Base-by-base conservation (phyloP, 2,113 vertebrate species). In the Chaetodon trifascialis region DNA sequence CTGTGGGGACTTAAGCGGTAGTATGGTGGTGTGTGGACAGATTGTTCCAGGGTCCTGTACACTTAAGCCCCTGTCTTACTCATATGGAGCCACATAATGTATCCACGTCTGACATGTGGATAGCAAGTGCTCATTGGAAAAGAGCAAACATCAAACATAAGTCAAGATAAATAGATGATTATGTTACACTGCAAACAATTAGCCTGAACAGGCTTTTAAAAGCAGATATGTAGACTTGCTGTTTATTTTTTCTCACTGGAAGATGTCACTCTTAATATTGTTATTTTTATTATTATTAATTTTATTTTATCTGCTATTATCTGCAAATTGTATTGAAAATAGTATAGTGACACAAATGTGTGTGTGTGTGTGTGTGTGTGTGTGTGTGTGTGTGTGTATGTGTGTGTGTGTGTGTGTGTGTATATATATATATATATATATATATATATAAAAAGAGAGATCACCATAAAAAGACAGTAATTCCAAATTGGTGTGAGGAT, bases 41-140 rank as follows among this genome's bases (percentile, higher is more conserved):
- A 89, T 80, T 83, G 71, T 90, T 88, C 80, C 63, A 86, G 84
- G 76, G 82, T 84, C 87, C n/a, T 64, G 59, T 80, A 63, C 76
- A 84, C 79, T 91, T 83, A 86, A 91, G 51, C 73, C 73, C 68
- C 59, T 80, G 59, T 74, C 75, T 84, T 78, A 79, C 83, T 87
- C 65, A 54, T 76, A 70, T 58, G 44, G 44, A 73, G 60, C 72
- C 62, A 75, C 87, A 82, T 82, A 85, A 79, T 56, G 54, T 80
- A 78, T 88, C 69, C 49, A 76, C 68, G 88, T 92, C 83, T 91
- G 92, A 91, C 89, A 93, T 85, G 73, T 76, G 85, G 71, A 87
- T 87, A 69, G 75, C 63, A 79, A 54, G 67, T 68, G 42, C 64
- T 87, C 34, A 66, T 68, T 88, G 63, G 64, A 60, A 88, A 89